phyloP scores from a whole-genome alignment of 2,797 vertebrate genomes.

The Gallinago stenura region DNA sequence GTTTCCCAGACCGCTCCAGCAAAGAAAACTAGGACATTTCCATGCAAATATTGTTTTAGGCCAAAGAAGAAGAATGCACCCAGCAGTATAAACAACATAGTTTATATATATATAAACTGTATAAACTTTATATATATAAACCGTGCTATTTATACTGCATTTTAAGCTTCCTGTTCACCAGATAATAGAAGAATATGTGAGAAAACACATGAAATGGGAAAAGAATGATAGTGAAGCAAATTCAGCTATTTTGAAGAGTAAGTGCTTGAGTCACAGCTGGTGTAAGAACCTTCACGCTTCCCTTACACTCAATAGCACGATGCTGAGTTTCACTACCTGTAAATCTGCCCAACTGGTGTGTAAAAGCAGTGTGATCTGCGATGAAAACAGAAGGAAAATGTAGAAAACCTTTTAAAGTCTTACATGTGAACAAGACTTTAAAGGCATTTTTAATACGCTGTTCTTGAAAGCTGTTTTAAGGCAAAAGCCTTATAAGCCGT shows the following conservation, averaged over 20 bases:
- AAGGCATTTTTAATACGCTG: neutral
- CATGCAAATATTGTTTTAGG: neutral
- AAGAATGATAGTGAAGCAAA: neutral
- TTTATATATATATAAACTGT: too few relatives aligned
- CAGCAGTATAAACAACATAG: neutral
- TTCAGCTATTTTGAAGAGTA: neutral
- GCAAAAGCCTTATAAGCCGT: neutral
- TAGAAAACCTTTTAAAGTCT: neutral
- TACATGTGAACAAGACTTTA: neutral
- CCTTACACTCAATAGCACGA: fast-evolving
- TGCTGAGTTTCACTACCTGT: neutral
- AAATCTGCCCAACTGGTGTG: neutral
- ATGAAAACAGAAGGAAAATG: neutral
- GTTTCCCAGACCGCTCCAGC: neutral
- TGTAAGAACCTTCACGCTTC: neutral
- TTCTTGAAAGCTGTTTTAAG: neutral
- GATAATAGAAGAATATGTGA: neutral
- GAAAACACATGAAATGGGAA: neutral
- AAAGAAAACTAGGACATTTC: neutral
- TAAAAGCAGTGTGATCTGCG: neutral
- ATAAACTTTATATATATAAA: neutral
- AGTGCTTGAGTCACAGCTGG: neutral
- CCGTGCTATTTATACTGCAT: neutral
- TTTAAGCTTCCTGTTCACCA: neutral
- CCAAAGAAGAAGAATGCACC: neutral